These are phyloP conservation scores for Notothenia coriiceps DNA, from an alignment of 2,113 vertebrate genomes.

Conservation along the genomic window DNA sequence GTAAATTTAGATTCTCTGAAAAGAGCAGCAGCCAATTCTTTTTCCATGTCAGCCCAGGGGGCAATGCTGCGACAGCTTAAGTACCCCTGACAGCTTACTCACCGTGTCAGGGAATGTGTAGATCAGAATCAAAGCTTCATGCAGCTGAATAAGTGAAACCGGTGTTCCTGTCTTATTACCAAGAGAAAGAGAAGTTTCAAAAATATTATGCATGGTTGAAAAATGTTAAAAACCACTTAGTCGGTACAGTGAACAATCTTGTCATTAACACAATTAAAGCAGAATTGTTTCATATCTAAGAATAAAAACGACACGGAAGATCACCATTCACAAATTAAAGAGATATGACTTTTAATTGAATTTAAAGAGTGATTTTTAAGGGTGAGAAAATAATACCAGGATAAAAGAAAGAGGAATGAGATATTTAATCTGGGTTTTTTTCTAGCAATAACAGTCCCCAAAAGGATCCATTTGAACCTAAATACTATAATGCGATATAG, in stretches of 20 bases:
- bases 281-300: neutral
- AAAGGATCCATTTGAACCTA: neutral
- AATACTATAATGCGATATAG: neutral
- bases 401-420: no score
- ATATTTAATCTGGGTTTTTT: neutral
- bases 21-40: constrained; percentile 52
- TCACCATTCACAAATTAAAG: neutral
- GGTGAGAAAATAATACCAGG: neutral
- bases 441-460: no score
- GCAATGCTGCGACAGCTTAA: constrained; percentile 26
- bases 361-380: neutral
- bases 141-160: constrained; percentile 13
- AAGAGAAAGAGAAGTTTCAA: neutral
- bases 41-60: constrained; percentile 30
- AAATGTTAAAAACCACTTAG: neutral
- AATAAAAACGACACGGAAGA: neutral
- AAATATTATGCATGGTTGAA: neutral
- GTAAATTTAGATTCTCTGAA: constrained; percentile 59
- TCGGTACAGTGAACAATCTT: neutral
- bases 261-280: neutral
- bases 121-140: constrained; percentile 42
- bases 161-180: neutral
- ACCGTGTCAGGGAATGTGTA: constrained; percentile 26
- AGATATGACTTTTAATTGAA: neutral
- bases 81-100: constrained; percentile 52